These are phyloP conservation scores for Thamnophis sirtalis DNA, from an alignment of 2,113 vertebrate genomes.

Conservation along the genomic window DNA sequence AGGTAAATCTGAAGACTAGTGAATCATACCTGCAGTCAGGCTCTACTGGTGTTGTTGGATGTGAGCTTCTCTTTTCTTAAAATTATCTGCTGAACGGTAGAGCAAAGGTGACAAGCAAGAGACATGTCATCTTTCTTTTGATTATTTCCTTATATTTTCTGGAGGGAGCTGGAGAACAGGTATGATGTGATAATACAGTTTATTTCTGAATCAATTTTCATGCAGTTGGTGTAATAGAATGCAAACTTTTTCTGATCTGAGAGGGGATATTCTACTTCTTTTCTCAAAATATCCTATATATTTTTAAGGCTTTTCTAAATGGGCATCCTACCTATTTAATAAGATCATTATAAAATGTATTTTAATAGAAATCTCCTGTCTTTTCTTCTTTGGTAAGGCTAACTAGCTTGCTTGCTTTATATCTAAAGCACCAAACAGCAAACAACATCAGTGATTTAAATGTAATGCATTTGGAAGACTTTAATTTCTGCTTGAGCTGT, in stretches of 20 bases:
- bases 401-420: constrained; percentile 44
- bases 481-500: not conserved
- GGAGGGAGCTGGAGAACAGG: not conserved
- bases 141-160: not conserved
- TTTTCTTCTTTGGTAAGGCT: constrained; percentile 4
- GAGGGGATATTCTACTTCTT: not conserved
- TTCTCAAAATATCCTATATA: not conserved
- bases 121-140: not conserved
- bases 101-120: not conserved
- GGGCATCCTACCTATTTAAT: constrained; percentile 4
- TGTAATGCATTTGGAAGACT: constrained; percentile 8
- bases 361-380: constrained; percentile 29
- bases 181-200: not conserved
- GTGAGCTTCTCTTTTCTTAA: not conserved
- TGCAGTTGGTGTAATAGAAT: constrained; percentile 38
- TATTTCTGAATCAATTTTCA: constrained; percentile 34
- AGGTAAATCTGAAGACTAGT: not conserved
- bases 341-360: constrained; percentile 29
- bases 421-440: not conserved
- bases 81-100: not conserved
- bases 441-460: constrained; percentile 31
- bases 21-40: not conserved
- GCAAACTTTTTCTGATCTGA: constrained; percentile 36
- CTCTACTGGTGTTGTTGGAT: not conserved
- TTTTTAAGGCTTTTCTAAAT: not conserved